Conservation (phyloP, 53 echinoderm and acorn worm species). For the Mesocentrotus franciscanus region DNA sequence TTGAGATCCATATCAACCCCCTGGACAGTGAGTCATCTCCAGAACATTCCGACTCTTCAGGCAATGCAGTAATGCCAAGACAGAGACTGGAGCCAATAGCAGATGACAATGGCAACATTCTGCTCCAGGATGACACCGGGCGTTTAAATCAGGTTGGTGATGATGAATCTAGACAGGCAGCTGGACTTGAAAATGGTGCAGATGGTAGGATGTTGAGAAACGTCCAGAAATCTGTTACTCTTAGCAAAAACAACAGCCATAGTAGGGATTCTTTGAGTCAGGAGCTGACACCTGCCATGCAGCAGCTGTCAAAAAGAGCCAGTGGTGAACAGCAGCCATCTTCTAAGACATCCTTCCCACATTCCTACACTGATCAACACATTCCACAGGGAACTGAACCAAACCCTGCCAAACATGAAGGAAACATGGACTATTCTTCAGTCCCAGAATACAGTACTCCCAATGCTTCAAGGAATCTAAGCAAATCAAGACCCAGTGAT, state of each 20-base stretch:
- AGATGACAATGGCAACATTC: constrained; percentile 46
- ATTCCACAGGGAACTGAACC: not conserved
- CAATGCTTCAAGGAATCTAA: not conserved
- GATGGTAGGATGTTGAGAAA: not conserved
- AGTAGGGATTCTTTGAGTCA: constrained; percentile 43
- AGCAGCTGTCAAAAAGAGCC: not conserved
- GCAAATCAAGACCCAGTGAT: not conserved
- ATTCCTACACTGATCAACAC: not conserved
- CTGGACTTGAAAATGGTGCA: not conserved
- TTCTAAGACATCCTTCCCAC: not conserved
- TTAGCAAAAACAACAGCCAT: constrained; percentile 36
- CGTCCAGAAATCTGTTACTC: not conserved
- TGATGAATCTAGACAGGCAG: not conserved
- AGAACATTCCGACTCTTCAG: constrained; percentile 60
- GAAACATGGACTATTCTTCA: constrained; percentile 8
- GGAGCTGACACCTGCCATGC: not conserved
- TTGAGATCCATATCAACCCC: constrained; percentile 68
- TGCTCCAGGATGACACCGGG: not conserved
- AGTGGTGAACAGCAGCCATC: not conserved
- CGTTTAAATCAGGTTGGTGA: not conserved
- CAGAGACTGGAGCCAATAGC: not conserved
- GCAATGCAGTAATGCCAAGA: not conserved
- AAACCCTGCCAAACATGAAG: constrained; percentile 11
- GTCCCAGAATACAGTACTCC: constrained; percentile 29
- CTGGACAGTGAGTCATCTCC: constrained; percentile 69